phyloP scores from a whole-genome alignment of 2,113 vertebrate genomes.

The Piaya cayana region DNA sequence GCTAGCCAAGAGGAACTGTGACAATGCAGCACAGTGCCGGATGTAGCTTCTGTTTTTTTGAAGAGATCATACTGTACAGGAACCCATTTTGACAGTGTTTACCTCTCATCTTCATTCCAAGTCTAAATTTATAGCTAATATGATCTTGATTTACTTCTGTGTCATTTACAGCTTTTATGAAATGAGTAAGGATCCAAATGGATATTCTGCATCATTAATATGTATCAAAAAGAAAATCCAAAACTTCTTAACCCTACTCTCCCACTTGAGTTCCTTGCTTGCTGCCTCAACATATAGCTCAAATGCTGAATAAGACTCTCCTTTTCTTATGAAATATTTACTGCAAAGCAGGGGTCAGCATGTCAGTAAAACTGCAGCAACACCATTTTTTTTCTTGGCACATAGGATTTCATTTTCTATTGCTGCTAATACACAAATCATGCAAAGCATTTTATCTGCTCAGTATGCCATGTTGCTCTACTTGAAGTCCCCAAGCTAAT shows the following conservation, averaged over 20 bases:
- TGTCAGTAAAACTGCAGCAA: not conserved
- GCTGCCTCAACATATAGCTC: not conserved
- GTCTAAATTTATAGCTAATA: not conserved
- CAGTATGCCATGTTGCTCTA: not conserved
- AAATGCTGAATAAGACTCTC: not conserved
- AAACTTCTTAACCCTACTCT: not conserved
- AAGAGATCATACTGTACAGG: accelerated
- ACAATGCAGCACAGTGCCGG: not conserved
- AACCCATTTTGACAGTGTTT: not conserved
- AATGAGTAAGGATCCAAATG: not conserved
- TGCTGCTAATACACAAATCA: not conserved
- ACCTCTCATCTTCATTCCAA: not conserved
- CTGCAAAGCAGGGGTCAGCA: not conserved
- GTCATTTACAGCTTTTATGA: not conserved
- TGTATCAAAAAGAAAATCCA: not conserved
- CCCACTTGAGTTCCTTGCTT: not conserved
- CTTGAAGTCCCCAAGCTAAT: not conserved
- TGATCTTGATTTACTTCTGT: not conserved
- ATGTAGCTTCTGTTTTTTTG: not conserved
- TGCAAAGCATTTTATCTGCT: not conserved
- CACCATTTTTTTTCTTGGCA: not conserved
- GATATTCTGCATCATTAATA: not conserved
- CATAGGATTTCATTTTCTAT: not conserved
- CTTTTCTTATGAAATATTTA: not conserved
- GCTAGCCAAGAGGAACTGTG: not conserved